Evolutionary conservation across 1,140 invertebrate genomes (phyloP).

Genomic region (Drosophila repleta): DNA sequence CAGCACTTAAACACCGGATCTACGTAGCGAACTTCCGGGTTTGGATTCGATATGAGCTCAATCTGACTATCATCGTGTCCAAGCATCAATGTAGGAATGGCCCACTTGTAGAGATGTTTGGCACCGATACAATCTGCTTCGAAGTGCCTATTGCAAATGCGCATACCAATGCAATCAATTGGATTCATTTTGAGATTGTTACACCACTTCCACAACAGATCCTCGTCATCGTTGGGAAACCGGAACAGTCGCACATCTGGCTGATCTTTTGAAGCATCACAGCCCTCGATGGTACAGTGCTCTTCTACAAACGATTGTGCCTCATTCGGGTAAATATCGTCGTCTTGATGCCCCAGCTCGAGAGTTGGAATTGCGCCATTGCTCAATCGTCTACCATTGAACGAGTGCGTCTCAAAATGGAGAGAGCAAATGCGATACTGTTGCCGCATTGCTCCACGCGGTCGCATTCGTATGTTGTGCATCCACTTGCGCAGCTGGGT

Average conservation of each 20-base stretch:
- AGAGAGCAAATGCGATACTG: conserved; percentile 72
- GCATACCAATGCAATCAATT: conserved; percentile 67
- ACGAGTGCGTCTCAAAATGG: conserved; percentile 77
- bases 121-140: conserved; percentile 71
- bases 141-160: conserved; percentile 77
- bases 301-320: conserved; percentile 72
- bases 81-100: conserved; percentile 63
- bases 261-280: conserved; percentile 63
- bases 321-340: conserved; percentile 75
- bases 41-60: conserved; percentile 67
- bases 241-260: conserved; percentile 73
- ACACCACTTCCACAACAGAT: conserved; percentile 78
- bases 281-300: conserved; percentile 68
- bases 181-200: conserved; percentile 80
- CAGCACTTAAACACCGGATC: conserved; percentile 76
- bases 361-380: conserved; percentile 74
- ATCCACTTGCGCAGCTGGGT: conserved; percentile 74
- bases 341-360: conserved; percentile 69
- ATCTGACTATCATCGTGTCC: conserved; percentile 70
- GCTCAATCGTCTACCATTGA: conserved; percentile 65
- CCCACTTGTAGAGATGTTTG: conserved; percentile 73
- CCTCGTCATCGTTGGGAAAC: conserved; percentile 77
- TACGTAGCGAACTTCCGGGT: conserved; percentile 64
- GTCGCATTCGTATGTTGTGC: conserved; percentile 69
- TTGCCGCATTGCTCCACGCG: conserved; percentile 47